Evolutionary conservation across 2,797 vertebrate genomes (phyloP), one percentile per base, ranked within the genome.

Genomic region (Eulemur albifrons): DNA sequence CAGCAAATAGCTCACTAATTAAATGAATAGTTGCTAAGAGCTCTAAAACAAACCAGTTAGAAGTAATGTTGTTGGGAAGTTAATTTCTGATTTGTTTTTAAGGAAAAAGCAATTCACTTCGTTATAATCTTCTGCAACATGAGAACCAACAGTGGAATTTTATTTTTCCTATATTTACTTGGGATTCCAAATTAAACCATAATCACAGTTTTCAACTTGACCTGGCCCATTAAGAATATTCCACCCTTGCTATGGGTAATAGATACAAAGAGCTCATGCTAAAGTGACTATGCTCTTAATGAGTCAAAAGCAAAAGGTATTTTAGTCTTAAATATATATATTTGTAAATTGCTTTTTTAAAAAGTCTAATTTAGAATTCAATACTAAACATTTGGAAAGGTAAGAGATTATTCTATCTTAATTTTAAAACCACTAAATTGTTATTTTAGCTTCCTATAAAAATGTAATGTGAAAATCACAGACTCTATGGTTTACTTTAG

Each of bases 311-410:
- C 40, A 85, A 85, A 85, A 70, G 32, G 10, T 35, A 59, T 35
- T 59, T 95, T 81, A 59, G 17, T 57, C 23, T 75, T 72, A 94
- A 81, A 80, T 69, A 59, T 96, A 32, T 30, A 7, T 61, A 10
- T 86, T 12, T 50, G 14, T 50, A 84, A 54, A 54, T 12, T 27
- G 45, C 32, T 93, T 7, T 13, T 35, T 86, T 57, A n/a, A 61
- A 96, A 85, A 75, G 2, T 73, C n/a, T 79, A 43, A 69, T 76
- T 48, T 69, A 43, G 82, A 90, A 88, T 81, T 88, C 95, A 87
- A 61, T 45, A 59, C 50, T 83, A 92, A 83, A 73, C 45, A 93
- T 67, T 81, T 83, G 13, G 23, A 83, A 88, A 88, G 21, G 32
- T 18, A 70, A 69, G 43, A 85, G 7, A 52, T 57, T 85, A 67